Percentiles rank a stretch among this genome's conserved stretches.
phyloP scores from a whole-genome alignment of 2,113 vertebrate genomes.

The Sturnira hondurensis region DNA sequence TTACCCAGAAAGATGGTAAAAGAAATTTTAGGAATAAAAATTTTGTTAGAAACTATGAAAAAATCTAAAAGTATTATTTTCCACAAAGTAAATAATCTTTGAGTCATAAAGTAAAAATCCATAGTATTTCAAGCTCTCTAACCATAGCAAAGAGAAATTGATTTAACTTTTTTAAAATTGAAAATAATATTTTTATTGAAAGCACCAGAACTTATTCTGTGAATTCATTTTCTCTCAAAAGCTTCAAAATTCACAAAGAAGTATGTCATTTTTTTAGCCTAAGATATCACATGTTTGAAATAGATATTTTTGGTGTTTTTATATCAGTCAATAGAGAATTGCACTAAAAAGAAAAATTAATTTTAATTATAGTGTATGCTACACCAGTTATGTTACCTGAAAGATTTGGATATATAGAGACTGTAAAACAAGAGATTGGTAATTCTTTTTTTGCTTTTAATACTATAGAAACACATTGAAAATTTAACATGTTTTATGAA shows the following conservation, averaged over 20 bases:
- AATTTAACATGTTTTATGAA: background rate
- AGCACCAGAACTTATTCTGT: background rate
- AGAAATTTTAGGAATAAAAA: background rate
- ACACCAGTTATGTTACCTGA: background rate
- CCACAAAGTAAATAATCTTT: background rate
- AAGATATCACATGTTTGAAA: background rate
- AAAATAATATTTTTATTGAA: background rate
- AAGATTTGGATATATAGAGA: background rate
- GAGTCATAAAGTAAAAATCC: background rate
- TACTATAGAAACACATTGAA: background rate
- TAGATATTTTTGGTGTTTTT: background rate
- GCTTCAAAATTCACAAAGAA: background rate
- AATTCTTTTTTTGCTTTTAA: background rate
- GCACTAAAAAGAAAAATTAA: background rate
- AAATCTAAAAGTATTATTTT: background rate
- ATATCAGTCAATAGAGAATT: no score
- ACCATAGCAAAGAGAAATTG: background rate
- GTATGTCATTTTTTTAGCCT: background rate
- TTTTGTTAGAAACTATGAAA: background rate
- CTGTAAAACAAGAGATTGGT: background rate
- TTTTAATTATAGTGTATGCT: background rate
- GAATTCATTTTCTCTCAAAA: background rate
- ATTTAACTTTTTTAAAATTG: background rate
- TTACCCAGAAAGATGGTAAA: background rate
- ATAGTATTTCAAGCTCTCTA: background rate